These are phyloP conservation scores for Cuculus canorus DNA, from an alignment of 2,797 vertebrate genomes.

Conservation along the genomic window DNA sequence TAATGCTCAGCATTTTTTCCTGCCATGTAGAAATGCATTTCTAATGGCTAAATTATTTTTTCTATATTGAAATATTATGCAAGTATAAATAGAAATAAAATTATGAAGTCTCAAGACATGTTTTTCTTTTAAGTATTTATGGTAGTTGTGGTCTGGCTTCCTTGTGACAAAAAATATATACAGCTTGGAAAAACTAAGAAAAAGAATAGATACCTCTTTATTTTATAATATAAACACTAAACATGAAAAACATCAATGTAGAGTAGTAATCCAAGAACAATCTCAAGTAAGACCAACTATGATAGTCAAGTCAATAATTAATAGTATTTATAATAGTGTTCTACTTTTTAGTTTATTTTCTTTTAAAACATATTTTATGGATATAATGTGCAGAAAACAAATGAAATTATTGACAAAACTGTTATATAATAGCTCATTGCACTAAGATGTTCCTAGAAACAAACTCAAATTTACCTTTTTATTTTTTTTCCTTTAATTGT, in stretches of 20 bases:
- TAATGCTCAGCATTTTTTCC: background rate
- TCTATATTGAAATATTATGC: background rate
- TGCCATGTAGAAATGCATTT: background rate
- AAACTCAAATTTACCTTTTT: background rate
- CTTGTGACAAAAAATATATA: rapidly evolving
- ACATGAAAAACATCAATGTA: background rate
- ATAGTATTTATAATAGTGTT: background rate
- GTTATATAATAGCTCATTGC: background rate
- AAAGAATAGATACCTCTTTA: background rate
- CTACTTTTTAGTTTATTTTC: background rate
- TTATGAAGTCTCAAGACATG: background rate
- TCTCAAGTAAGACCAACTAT: background rate
- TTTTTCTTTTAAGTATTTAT: background rate
- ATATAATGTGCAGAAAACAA: background rate
- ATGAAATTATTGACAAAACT: background rate
- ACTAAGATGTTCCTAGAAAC: background rate
- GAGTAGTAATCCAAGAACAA: background rate
- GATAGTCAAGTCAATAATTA: background rate
- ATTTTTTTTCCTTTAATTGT: background rate
- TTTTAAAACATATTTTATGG: background rate
- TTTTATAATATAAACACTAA: background rate
- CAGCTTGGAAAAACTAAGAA: background rate
- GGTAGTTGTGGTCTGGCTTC: background rate
- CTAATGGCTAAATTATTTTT: background rate
- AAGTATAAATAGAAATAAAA: background rate